phyloP scores from a whole-genome alignment of 2,888 invertebrate genomes.

The Amorpha juglandis region DNA sequence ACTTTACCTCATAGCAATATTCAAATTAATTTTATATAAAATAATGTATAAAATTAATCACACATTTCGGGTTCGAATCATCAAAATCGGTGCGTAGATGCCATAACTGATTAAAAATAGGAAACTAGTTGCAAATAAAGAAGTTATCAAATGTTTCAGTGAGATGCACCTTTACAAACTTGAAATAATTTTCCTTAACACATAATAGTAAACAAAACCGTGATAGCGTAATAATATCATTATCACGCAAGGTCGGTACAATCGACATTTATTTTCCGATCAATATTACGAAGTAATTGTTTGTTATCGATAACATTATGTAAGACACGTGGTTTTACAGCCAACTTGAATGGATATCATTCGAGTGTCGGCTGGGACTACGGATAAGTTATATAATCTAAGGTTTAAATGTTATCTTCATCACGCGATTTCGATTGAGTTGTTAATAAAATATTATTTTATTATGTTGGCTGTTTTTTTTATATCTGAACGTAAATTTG shows the following conservation, averaged over 20 bases:
- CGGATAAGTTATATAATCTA: constrained; percentile 16
- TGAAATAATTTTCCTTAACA: not conserved
- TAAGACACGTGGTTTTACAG: constrained; percentile 28
- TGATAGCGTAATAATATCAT: constrained; percentile 3
- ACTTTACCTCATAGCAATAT: too few relatives aligned
- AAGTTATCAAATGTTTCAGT: too few relatives aligned
- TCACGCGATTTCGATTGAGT: not conserved
- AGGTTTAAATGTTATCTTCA: constrained; percentile 8
- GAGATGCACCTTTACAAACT: too few relatives aligned
- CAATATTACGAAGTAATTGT: constrained; percentile 4
- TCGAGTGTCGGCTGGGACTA: constrained; percentile 31
- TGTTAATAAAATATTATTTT: not conserved
- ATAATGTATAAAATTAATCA: too few relatives aligned
- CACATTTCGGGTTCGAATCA: too few relatives aligned
- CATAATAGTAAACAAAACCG: not conserved
- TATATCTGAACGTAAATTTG: not conserved
- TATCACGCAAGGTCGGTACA: constrained; percentile 19
- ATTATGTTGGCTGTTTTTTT: not conserved
- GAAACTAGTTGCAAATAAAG: too few relatives aligned
- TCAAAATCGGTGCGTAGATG: too few relatives aligned
- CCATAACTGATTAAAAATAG: too few relatives aligned
- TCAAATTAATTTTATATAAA: too few relatives aligned
- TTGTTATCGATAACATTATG: not conserved
- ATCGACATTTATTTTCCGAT: constrained; percentile 13
- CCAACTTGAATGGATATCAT: constrained; percentile 26